Conservation (phyloP, 2,888 invertebrate species). For the Hydroisotoma schaefferi region DNA sequence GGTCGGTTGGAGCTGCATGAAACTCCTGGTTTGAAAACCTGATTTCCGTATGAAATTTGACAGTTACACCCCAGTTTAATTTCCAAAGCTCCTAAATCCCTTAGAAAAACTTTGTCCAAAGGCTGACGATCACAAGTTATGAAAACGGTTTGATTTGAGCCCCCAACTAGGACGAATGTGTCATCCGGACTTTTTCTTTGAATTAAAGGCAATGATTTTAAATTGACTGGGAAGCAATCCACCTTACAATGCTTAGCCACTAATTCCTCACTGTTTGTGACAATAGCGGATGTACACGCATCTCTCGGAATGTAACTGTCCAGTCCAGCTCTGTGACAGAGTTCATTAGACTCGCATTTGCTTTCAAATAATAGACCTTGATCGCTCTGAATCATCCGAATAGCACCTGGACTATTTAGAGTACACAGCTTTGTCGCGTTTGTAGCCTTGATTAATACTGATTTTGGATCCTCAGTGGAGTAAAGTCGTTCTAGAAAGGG, state of each 20-base stretch:
- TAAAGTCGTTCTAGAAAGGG: slow-evolving; percentile 35
- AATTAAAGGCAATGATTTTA: slow-evolving; percentile 28
- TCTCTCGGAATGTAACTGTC: slow-evolving; percentile 32
- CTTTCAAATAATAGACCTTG: slow-evolving; percentile 35
- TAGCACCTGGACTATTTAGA: slow-evolving; percentile 25
- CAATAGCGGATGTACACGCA: slow-evolving; percentile 30
- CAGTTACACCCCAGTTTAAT: slow-evolving; percentile 38
- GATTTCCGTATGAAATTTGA: slow-evolving; percentile 32
- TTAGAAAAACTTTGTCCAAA: slow-evolving; percentile 23
- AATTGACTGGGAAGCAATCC: slow-evolving; percentile 29
- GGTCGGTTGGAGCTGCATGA: slow-evolving; percentile 20
- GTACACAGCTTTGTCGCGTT: slow-evolving; percentile 25
- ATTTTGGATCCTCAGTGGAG: no score
- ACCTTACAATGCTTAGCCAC: slow-evolving; percentile 27
- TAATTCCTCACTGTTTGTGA: slow-evolving; percentile 25
- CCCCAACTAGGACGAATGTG: slow-evolving; percentile 34
- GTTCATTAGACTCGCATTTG: slow-evolving; percentile 27
- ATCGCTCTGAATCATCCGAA: slow-evolving; percentile 33
- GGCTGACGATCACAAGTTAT: slow-evolving; percentile 33
- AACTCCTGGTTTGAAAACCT: slow-evolving; percentile 28
- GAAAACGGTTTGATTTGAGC: slow-evolving; percentile 23
- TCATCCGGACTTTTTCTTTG: slow-evolving; percentile 21
- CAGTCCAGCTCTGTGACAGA: slow-evolving; percentile 33
- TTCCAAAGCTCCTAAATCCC: slow-evolving; percentile 32
- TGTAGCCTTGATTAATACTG: no score